phyloP scores from a whole-genome alignment of 2,888 invertebrate genomes.

The Pherbina coryleti region DNA sequence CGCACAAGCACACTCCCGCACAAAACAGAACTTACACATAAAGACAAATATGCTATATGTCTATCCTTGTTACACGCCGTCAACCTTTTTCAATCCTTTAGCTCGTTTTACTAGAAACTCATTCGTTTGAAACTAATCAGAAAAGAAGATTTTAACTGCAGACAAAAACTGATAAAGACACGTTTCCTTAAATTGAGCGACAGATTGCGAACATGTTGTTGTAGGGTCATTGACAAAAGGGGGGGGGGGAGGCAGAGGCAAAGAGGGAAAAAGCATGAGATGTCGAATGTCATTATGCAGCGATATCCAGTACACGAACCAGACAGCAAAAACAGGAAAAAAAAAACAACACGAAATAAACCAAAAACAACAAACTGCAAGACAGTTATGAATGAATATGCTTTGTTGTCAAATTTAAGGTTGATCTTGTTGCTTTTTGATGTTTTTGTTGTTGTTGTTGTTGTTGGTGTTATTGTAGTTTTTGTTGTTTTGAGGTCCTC shows the following conservation, averaged over 20 bases:
- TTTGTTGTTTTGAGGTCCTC: background rate
- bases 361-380: background rate
- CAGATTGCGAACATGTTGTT: background rate
- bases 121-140: constrained; percentile 26
- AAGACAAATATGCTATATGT: background rate
- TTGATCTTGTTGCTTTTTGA: background rate
- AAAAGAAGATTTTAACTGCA: constrained; percentile 8
- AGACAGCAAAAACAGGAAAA: background rate
- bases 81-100: background rate
- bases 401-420: too few species aligned
- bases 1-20: background rate
- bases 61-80: background rate
- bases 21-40: background rate
- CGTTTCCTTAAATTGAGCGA: constrained; percentile 15
- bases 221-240: background rate
- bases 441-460: background rate
- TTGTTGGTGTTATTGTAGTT: background rate
- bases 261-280: background rate
- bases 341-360: background rate
- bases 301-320: background rate
- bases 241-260: background rate
- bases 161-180: constrained; percentile 14
- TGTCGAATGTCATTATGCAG: background rate
- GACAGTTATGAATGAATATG: background rate
- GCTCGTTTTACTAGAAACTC: constrained; percentile 11